Conservation (phyloP, 2,888 invertebrate species). For the Chromoteleia sp. region DNA sequence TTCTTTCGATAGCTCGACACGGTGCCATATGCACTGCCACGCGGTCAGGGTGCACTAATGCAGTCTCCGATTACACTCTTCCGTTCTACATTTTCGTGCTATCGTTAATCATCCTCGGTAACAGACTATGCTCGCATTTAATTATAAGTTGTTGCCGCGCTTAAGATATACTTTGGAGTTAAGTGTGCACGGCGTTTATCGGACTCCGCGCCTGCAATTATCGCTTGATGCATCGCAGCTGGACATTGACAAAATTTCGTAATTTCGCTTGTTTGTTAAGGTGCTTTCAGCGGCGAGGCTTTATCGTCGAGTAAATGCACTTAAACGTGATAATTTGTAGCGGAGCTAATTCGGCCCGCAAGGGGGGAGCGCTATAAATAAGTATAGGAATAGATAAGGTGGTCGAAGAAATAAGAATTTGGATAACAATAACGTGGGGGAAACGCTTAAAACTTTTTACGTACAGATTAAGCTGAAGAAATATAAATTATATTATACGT, state of each 20-base stretch:
- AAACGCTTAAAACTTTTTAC: slow-evolving; percentile 1
- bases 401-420: slow-evolving; percentile 5
- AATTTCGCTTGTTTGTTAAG: slow-evolving; percentile 42
- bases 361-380: slow-evolving; percentile 19
- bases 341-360: slow-evolving; percentile 7
- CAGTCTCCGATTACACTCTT: slow-evolving; percentile 70
- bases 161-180: slow-evolving; percentile 45
- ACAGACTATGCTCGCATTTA: slow-evolving; percentile 52
- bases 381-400: slow-evolving; percentile 29
- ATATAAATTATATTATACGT: too few relatives aligned
- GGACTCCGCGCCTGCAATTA: slow-evolving; percentile 44
- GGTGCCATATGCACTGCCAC: slow-evolving; percentile 60
- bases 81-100: slow-evolving; percentile 67
- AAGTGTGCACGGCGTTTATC: slow-evolving; percentile 47
- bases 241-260: slow-evolving; percentile 63
- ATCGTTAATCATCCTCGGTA: slow-evolving; percentile 65
- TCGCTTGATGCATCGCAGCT: slow-evolving; percentile 52
- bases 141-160: slow-evolving; percentile 63
- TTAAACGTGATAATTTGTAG: slow-evolving; percentile 52
- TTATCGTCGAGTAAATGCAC: slow-evolving; percentile 43
- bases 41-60: slow-evolving; percentile 66
- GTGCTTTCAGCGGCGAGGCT: slow-evolving; percentile 35
- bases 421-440: slow-evolving; percentile 25
- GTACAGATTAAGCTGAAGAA: background rate
- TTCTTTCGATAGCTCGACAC: slow-evolving; percentile 66